These are phyloP conservation scores for Australoheros scitulus DNA, from an alignment of 2,113 vertebrate species.

Conservation along the genomic window DNA sequence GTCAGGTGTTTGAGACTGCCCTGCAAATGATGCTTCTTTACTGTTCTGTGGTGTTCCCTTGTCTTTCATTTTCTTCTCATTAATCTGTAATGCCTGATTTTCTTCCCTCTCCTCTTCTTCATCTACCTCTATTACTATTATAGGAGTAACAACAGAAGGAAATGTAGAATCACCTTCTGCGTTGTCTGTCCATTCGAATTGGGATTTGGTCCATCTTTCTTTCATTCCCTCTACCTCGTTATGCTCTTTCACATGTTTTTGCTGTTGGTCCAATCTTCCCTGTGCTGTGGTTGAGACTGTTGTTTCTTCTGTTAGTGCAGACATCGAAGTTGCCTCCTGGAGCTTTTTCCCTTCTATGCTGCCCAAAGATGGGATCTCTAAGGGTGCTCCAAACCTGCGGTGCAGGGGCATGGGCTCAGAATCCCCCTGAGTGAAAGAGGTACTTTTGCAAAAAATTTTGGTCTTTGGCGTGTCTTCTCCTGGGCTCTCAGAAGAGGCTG, in stretches of 20 bases:
- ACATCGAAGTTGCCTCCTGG: constrained; percentile 88
- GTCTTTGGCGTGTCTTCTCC: constrained; percentile 74
- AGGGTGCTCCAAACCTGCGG: constrained; percentile 88
- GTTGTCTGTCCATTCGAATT: neutral
- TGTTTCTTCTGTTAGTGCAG: constrained; percentile 81
- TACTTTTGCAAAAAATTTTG: constrained; percentile 86
- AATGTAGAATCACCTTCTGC: constrained; percentile 27
- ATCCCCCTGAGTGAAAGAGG: constrained; percentile 90
- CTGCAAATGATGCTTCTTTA: constrained; percentile 68
- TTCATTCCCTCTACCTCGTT: neutral
- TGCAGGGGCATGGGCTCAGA: constrained; percentile 87
- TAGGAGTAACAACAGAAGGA: constrained; percentile 53
- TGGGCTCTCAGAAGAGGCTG: constrained; percentile 85
- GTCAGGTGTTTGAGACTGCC: constrained; percentile 25
- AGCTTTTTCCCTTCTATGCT: constrained; percentile 72
- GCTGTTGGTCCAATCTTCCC: constrained; percentile 44
- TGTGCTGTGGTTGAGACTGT: constrained; percentile 54
- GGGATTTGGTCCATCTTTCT: constrained; percentile 60
- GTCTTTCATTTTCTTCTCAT: constrained; percentile 17
- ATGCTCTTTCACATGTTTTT: constrained; percentile 11
- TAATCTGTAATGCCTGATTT: constrained; percentile 4
- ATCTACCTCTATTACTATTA: constrained; percentile 61
- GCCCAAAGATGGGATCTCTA: constrained; percentile 87
- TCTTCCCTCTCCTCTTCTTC: constrained; percentile 42
- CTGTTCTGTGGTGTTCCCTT: constrained; percentile 5